These are phyloP conservation scores for Galeruca laticollis DNA, from an alignment of 2,888 invertebrate species.

Conservation along the genomic window DNA sequence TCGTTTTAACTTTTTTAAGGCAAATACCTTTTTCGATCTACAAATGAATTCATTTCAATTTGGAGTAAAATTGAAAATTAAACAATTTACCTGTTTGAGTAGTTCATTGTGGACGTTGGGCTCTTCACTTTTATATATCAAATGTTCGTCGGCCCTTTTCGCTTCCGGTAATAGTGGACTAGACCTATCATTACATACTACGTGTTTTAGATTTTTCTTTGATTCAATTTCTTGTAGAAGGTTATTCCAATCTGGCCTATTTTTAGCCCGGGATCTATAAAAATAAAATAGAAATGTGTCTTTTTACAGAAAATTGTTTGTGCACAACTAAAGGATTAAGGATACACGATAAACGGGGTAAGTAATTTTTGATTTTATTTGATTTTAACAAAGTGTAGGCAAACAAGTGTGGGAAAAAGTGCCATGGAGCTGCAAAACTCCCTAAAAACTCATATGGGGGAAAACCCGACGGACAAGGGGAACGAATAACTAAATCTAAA, in stretches of 20 bases:
- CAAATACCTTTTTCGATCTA: conserved; percentile 83
- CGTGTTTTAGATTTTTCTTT: conserved; percentile 82
- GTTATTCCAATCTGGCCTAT: conserved; percentile 88
- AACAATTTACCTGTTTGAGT: conserved; percentile 70
- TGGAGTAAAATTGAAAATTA: neutral
- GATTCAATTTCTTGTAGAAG: conserved; percentile 94
- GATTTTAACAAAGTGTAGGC: no score
- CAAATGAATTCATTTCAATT: conserved; percentile 1
- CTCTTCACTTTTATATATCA: conserved; percentile 90
- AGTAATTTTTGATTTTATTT: no score
- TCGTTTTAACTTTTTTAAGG: conserved; percentile 81
- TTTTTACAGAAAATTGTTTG: no score
- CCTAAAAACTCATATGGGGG: no score
- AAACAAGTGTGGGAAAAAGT: no score
- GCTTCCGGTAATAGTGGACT: conserved; percentile 70
- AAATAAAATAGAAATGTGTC: conserved; percentile 9
- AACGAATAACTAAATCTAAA: no score
- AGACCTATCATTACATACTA: conserved; percentile 86
- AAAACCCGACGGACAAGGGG: no score
- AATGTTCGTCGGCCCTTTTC: conserved; percentile 78
- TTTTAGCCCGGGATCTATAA: conserved; percentile 76
- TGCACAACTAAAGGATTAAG: no score
- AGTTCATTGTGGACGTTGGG: conserved; percentile 83
- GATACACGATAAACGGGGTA: no score
- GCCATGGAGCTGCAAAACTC: no score